Base-by-base conservation (phyloP, 2,797 vertebrate species). In the Enteromius anoplus region DNA sequence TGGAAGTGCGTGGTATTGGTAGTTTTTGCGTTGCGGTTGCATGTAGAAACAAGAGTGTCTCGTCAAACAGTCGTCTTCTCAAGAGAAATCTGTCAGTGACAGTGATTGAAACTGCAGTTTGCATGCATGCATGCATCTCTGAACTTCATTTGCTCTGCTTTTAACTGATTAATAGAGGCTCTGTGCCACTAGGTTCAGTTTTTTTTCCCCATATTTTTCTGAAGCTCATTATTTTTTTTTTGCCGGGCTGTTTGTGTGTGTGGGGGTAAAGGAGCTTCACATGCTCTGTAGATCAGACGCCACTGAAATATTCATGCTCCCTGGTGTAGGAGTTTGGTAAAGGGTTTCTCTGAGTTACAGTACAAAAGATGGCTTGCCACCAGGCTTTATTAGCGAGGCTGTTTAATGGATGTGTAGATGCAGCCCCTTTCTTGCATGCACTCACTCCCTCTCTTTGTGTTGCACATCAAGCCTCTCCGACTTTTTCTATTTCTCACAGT, bases 291-390 rank as follows among this genome's bases (percentile, higher is more conserved):
- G 89, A 90, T 93, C 92, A 93, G 93, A 93, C 92, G 89, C 91
- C 79, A 85, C 89, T 95, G 89, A 94, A 94, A 94, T 94, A 94
- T 94, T 94, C 93, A 93, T 94, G 92, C 91, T 93, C 92, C 90
- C 92, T 91, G 90, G 91, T 93, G 92, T 92, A 91, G 92, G 90
- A 94, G 92, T 91, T 90, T 92, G 92, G 91, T 93, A 90, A 89
- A 91, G 90, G 91, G 90, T 90, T 91, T 88, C 65, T 88, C 91
- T 90, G 92, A 92, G 91, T 91, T 92, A 86, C 90, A 91, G 92
- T 93, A 94, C 92, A 94, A 95, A 94, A 91, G 89, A 80, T 89
- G 89, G 89, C 88, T 92, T 89, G 91, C 93, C 92, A 94, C 91
- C 89, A 93, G 92, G 92, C 93, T 93, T 94, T 93, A 93, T 93